These are phyloP conservation scores for Anas platyrhynchos DNA, from an alignment of 2,113 vertebrate species.

Conservation along the genomic window DNA sequence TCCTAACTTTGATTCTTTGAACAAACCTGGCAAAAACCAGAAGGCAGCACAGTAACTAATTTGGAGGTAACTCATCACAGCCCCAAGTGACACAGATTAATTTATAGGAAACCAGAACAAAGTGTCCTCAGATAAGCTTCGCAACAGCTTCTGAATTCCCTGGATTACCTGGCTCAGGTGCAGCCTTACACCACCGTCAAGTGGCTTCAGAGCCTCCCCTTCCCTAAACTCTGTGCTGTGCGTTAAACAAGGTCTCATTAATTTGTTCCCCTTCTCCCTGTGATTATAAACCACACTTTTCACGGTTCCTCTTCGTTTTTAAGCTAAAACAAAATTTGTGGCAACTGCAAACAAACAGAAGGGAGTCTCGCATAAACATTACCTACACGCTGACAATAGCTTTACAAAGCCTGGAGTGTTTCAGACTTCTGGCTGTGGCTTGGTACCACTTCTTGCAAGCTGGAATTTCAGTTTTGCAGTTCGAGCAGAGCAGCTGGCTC, in stretches of 20 bases:
- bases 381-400: not conserved
- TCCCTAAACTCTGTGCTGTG: not conserved
- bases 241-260: not conserved
- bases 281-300: not conserved
- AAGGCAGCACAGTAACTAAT: not conserved
- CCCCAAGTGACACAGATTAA: not conserved
- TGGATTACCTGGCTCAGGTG: not conserved
- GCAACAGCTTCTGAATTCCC: not conserved
- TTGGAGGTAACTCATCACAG: not conserved
- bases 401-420: not conserved
- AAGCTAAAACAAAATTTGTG: not conserved
- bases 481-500: not conserved
- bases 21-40: not conserved
- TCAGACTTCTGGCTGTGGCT: not conserved
- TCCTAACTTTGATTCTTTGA: not conserved
- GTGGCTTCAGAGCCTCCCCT: not conserved
- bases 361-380: not conserved
- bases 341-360: not conserved
- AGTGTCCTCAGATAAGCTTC: not conserved
- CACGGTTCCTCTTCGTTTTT: not conserved
- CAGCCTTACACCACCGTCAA: accelerated
- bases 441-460: not conserved
- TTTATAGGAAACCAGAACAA: not conserved
- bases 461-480: not conserved
- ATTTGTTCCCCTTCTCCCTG: not conserved